Percentiles rank a stretch among this genome's conserved stretches.
phyloP scores from a whole-genome alignment of 1,140 invertebrate genomes.

The Trissolcus basalis region DNA sequence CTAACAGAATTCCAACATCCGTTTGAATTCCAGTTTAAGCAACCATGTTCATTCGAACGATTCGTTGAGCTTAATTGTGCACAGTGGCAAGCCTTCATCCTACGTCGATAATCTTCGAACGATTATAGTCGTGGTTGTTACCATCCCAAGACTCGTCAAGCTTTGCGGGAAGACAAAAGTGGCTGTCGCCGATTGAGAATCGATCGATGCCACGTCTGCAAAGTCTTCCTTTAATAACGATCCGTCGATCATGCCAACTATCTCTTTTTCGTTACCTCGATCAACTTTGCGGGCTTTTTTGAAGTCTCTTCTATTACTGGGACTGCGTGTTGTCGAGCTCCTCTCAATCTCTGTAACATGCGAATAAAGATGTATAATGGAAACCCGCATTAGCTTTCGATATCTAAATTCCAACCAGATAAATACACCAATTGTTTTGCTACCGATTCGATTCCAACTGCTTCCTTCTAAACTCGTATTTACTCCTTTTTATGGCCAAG shows the following conservation, averaged over 20 bases:
- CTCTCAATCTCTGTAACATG: conserved; percentile 65
- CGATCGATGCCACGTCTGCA: conserved; percentile 63
- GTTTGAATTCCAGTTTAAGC: conserved; percentile 57
- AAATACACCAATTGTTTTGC: conserved; percentile 8
- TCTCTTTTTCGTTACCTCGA: conserved; percentile 64
- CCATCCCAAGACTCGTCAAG: conserved; percentile 50
- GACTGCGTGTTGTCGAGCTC: conserved; percentile 65
- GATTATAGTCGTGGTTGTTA: conserved; percentile 58
- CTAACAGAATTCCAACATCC: conserved; percentile 52
- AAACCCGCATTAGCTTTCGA: conserved; percentile 17
- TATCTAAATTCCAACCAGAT: conserved; percentile 15
- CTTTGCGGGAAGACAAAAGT: conserved; percentile 61
- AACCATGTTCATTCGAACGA: conserved; percentile 54
- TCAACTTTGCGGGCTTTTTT: conserved; percentile 69
- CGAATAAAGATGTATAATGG: conserved; percentile 41
- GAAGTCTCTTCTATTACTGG: conserved; percentile 66
- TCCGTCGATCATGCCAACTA: conserved; percentile 67
- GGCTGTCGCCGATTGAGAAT: conserved; percentile 70
- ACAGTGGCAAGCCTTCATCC: conserved; percentile 31
- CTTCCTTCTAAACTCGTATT: too few species aligned
- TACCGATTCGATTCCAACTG: not conserved
- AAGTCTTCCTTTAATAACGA: conserved; percentile 64
- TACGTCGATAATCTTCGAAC: conserved; percentile 62
- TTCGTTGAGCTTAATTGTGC: conserved; percentile 59
- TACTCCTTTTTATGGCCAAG: too few species aligned